A percentile compares a stretch with the other conserved stretches of the same genome.
Conservation (phyloP, 2,113 vertebrate species). For the Mesoclemmys tuberculata region DNA sequence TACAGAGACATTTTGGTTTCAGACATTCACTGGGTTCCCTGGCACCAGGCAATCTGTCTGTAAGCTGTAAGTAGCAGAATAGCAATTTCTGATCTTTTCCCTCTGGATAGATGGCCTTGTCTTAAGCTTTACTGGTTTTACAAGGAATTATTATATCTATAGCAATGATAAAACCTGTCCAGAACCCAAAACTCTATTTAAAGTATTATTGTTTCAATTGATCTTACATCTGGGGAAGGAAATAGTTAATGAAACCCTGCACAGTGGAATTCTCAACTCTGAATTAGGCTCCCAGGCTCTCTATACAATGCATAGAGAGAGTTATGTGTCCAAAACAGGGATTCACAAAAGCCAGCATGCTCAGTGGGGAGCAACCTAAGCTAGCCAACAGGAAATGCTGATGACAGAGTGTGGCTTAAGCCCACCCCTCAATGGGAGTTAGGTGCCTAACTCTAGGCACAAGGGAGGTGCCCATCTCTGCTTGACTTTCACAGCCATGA, state of each 20-base stretch:
- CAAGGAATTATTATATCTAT: background rate
- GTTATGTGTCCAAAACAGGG: background rate
- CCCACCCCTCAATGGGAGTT: background rate
- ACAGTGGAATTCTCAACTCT: background rate
- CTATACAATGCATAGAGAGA: background rate
- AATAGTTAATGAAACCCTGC: background rate
- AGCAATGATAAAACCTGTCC: background rate
- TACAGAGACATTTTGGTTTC: background rate
- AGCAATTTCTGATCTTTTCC: background rate
- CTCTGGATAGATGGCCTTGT: background rate
- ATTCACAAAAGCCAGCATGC: background rate
- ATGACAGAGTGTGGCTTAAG: background rate
- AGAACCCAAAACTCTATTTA: background rate
- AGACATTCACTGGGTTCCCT: background rate
- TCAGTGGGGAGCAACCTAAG: background rate
- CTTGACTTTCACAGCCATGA: background rate
- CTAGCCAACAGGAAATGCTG: background rate
- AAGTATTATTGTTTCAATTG: background rate
- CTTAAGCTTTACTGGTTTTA: background rate
- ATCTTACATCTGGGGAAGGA: background rate
- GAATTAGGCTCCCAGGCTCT: background rate
- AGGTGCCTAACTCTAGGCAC: background rate
- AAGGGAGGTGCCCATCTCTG: background rate
- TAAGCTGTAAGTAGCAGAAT: conserved; percentile 12
- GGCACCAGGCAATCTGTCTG: background rate